Base-by-base conservation (phyloP, 2,113 vertebrate genomes). In the Melanerpes formicivorus region DNA sequence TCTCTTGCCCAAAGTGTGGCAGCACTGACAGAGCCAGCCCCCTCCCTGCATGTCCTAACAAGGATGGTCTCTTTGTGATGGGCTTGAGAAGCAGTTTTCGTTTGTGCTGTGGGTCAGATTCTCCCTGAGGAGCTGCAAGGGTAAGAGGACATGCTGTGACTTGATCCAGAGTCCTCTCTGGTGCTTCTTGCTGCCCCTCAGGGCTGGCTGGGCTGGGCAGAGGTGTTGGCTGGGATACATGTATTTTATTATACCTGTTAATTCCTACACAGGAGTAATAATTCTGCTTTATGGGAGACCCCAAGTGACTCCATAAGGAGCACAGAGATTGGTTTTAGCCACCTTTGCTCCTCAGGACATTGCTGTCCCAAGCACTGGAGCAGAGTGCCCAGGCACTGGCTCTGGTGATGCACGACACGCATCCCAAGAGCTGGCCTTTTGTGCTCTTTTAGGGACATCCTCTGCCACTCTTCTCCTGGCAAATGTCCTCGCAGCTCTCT, bases 251-350 rank as follows among this genome's bases (percentile, higher is more conserved):
- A 16, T 42, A 71, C 78, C 81, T 83, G 87, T 90, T 93, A 70
- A 58, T 89, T 87, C 80, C 66, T 89, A 66, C 87, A 83, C 60
- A 37, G 30, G 55, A 59, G 75, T 48, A 84, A 15, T 94, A 94
- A 90, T 72, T 94, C 93, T 95, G 79, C 75, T 95, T 94, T 94
- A 89, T 75, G 80, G 72, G 90, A 93, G 93, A 90, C 85, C 54
- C 48, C 0, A 5, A 64, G 48, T 62, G 82, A 74, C 82, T 93
- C 84, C 19, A 9, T 42, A 27, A 64, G 82, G 64, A 93, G 72
- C 69, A 85, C 27, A 56, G 64, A 94, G 93, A 95, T 93, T 95
- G 91, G 69, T 94, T 96, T 94, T 40, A 80, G 58, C 76, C 89
- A 95, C 95, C 95, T 96, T 96, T 96, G 95, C 87, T 92, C 84